Evolutionary conservation across 2,113 vertebrate genomes (phyloP), one percentile per base, ranked within the genome.

Genomic region (Actenoides hombroni): DNA sequence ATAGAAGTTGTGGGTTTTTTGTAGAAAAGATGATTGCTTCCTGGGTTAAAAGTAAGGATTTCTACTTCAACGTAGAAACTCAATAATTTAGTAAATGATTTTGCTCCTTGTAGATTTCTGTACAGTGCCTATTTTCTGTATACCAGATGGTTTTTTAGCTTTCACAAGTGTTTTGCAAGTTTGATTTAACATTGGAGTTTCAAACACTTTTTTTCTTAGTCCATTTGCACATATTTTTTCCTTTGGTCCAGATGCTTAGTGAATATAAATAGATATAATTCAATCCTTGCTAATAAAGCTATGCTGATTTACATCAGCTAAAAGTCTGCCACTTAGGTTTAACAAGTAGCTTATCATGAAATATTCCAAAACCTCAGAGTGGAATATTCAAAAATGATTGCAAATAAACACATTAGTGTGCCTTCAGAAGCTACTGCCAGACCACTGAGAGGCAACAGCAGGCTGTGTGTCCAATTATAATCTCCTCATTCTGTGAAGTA

Each of bases 131-230:
- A 33, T 26, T 79, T 85, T 68, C 25, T 42, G 2, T 44, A 8
- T 42, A 71, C 2, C 8, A 59, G 5, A 25, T 4, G 3, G 0
- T 9, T 40, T 76, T 51, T 49, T 63, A 63, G 13, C 24, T 60
- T 26, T 90, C 25, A 64, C 3, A 9, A 57, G 4, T 33, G 20
- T 65, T 88, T 60, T 77, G 6, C 7, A 57, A 86, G 11, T 17
- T 73, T 68, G 15, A 54, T 90, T 92, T 76, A 80, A 57, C 9
- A 61, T 0, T 71, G 23, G 6, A 20, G 5, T 68, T 92, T 59
- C 28, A 87, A 21, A 59, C 2, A 51, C 29, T 51, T 8, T 69
- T 79, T 76, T 64, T 86, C 13, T 83, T 60, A 61, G 29, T 64
- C 23, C 12, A 19, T 85, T 71, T 46, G 11, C 44, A 71, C 7